Base-by-base conservation (phyloP, 2,888 invertebrate species). In the Andrena bicolor region DNA sequence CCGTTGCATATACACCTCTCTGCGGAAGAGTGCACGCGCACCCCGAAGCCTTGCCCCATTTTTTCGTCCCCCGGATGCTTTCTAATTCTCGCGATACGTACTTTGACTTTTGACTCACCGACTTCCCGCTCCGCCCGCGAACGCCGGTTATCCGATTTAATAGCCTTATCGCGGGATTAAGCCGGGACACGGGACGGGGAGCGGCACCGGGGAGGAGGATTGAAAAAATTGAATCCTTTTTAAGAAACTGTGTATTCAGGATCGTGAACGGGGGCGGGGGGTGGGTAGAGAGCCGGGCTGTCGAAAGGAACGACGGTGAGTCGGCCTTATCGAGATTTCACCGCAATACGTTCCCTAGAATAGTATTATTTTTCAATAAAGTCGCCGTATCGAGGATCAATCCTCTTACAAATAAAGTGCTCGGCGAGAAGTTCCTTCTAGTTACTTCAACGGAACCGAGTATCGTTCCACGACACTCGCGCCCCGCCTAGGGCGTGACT, bases 61-160 rank as follows among this genome's bases (percentile, higher is more conserved):
- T 76, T 76, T 66, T 41, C 10, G 41, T 41, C 66, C 71, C 10
- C 10, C 51, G 63, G 49, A 75, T 66, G 80, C 70, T 65, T 71
- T 80, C 66, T 82, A 75, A 82, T 82, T 80, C 80, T 41, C 61
- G 74, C 74, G 68, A 73, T 69, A 77, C 63, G 49, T 60, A 79
- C 51, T 64, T 69, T 53, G 30, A 58, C 51, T 77, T 61, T 49
- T 66, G 68, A 82, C 53, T 70, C 60, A 60, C 32, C 63, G 70
- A 66, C 61, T 74, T 66, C 48, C 61, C 68, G 35, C 66, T 26
- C 10, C 30, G 20, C 63, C 10, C 41, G 51, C 28, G 60, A 13
- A 28, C 70, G 63, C 26, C 20, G 64, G 48, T 80, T 77, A 72
- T 68, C 76, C n/a, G 70, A 71, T 80, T 80, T 71, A 76, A 76